phyloP scores from a whole-genome alignment of 2,888 invertebrate genomes.

The Lasioglossum malachurum region DNA sequence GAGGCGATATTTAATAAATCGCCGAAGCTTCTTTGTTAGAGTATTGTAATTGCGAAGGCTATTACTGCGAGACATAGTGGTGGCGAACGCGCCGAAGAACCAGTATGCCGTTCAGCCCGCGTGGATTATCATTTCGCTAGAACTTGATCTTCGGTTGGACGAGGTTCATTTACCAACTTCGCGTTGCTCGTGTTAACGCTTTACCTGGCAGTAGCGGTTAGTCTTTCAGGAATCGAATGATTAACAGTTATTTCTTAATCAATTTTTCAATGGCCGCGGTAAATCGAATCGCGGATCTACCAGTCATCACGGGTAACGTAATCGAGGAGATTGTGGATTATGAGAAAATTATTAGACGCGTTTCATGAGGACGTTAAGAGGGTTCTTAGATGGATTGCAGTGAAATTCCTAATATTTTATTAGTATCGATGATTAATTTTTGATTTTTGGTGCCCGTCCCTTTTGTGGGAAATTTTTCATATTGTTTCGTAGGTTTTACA shows the following conservation, averaged over 20 bases:
- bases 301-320: not conserved
- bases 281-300: not conserved
- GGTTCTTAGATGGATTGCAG: not conserved
- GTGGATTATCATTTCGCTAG: conserved; percentile 13
- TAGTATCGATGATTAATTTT: not conserved
- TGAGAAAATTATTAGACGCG: not conserved
- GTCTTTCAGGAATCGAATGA: conserved; percentile 9
- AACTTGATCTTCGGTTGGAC: conserved; percentile 11
- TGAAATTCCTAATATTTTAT: not conserved
- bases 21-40: not conserved
- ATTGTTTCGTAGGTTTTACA: not conserved
- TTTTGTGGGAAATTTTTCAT: not conserved
- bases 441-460: too few species aligned
- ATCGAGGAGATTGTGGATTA: not conserved
- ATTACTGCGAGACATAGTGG: conserved; percentile 5
- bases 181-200: conserved; percentile 11
- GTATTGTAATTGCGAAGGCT: conserved; percentile 4
- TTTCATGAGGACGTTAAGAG: not conserved
- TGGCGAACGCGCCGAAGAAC: not conserved
- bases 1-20: not conserved
- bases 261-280: conserved; percentile 6
- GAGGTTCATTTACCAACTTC: conserved; percentile 8
- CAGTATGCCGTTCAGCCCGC: conserved; percentile 3
- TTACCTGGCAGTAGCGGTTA: not conserved
- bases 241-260: conserved; percentile 13